These are phyloP conservation scores for Spea bombifrons DNA, from an alignment of 2,113 vertebrate species.

Conservation along the genomic window DNA sequence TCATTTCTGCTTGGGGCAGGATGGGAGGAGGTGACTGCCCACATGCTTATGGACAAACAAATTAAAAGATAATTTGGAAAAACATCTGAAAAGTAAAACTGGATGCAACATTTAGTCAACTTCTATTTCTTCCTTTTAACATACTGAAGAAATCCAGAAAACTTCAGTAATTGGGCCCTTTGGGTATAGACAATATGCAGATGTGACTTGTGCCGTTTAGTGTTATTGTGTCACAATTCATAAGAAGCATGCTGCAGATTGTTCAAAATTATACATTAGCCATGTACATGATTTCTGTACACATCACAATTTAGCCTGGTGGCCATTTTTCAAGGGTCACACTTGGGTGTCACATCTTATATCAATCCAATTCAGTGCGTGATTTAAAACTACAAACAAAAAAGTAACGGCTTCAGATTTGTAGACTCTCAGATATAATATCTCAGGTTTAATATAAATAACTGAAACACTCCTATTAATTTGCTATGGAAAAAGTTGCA, in stretches of 20 bases:
- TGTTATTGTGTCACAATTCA: slow-evolving; percentile 22
- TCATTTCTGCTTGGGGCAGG: slow-evolving; percentile 27
- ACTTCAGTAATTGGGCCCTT: slow-evolving; percentile 38
- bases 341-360: slow-evolving; percentile 25
- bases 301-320: slow-evolving; percentile 23
- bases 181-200: slow-evolving; percentile 27
- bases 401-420: neutral
- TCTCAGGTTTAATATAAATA: neutral
- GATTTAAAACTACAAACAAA: slow-evolving; percentile 3
- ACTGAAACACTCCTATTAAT: neutral
- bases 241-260: neutral
- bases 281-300: slow-evolving; percentile 15
- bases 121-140: neutral
- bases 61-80: neutral
- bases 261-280: slow-evolving; percentile 6
- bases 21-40: neutral
- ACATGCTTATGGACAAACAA: slow-evolving; percentile 14
- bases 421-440: neutral
- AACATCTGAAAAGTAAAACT: slow-evolving; percentile 6
- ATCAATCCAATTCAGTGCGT: slow-evolving; percentile 17
- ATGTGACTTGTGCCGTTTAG: slow-evolving; percentile 29
- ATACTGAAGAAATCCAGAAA: slow-evolving; percentile 1
- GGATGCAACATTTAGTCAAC: slow-evolving; percentile 1
- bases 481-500: neutral
- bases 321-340: slow-evolving; percentile 9